Conservation (phyloP, 2,113 vertebrate genomes). For the Ploceus nigricollis region DNA sequence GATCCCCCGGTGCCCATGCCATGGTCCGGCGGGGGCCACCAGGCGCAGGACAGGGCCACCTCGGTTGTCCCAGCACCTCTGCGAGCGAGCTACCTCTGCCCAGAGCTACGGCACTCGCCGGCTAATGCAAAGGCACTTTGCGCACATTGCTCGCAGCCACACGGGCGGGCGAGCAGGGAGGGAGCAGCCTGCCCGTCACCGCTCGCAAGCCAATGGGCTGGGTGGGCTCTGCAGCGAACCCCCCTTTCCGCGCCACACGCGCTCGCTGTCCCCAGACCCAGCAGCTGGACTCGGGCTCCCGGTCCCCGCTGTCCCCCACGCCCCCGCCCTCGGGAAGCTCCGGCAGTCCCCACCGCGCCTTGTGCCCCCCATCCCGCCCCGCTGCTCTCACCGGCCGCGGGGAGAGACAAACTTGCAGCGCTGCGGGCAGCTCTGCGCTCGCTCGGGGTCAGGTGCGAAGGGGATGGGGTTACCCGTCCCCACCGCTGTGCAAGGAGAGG, state of each 20-base stretch:
- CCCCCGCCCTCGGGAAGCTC: background rate
- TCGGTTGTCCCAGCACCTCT: background rate
- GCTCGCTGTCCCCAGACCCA: background rate
- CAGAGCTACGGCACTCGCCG: background rate
- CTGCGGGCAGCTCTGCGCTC: fast-evolving
- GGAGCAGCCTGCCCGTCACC: slow-evolving; percentile 45
- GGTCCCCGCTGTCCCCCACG: fast-evolving
- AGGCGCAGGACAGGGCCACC: background rate
- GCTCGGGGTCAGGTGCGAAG: background rate
- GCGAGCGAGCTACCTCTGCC: background rate
- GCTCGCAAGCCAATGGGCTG: slow-evolving; percentile 59
- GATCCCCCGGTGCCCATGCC: slow-evolving; percentile 55
- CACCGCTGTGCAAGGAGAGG: background rate
- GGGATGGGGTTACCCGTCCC: background rate
- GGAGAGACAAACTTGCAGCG: background rate
- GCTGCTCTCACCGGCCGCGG: background rate
- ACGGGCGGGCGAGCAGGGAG: slow-evolving; percentile 18
- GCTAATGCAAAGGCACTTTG: slow-evolving; percentile 54
- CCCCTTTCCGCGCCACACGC: background rate
- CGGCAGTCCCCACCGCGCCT: fast-evolving
- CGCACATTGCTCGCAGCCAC: slow-evolving; percentile 50
- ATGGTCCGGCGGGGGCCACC: slow-evolving; percentile 23
- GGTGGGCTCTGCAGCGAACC: slow-evolving; percentile 33
- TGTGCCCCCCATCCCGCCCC: fast-evolving
- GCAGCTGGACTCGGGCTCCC: background rate